Percentiles rank a stretch among this genome's conserved stretches.
These are phyloP conservation scores for Urocyon cinereoargenteus DNA, from an alignment of 2,797 vertebrate genomes.

Conservation along the genomic window DNA sequence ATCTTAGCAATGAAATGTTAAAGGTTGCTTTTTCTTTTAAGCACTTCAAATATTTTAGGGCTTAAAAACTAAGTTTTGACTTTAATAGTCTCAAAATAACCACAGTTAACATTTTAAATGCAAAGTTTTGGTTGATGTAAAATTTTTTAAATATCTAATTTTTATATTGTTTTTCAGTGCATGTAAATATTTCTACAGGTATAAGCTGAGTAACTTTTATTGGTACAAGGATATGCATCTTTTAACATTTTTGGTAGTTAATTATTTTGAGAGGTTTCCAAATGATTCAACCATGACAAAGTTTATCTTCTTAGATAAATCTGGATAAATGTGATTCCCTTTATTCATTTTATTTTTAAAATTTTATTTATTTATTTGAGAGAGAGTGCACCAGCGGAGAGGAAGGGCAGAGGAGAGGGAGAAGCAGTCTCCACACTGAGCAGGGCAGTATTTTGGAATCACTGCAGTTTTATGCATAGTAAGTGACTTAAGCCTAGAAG, in stretches of 20 bases:
- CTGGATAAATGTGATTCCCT: background rate
- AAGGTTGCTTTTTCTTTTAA: background rate
- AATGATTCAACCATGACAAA: background rate
- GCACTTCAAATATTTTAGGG: background rate
- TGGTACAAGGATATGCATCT: background rate
- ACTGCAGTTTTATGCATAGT: conserved; percentile 5
- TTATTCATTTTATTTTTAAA: background rate
- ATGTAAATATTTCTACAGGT: background rate
- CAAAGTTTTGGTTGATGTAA: conserved; percentile 16
- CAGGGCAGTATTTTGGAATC: background rate
- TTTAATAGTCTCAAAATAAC: conserved; percentile 18
- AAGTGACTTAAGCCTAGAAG: background rate
- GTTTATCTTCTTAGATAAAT: conserved; percentile 54
- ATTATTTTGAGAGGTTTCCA: conserved; percentile 55
- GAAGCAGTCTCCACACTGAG: too few relatives aligned
- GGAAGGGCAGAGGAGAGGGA: too few relatives aligned
- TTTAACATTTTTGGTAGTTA: conserved; percentile 36
- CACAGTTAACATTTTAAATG: conserved; percentile 28
- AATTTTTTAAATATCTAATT: conserved; percentile 20
- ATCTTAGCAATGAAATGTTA: conserved; percentile 42
- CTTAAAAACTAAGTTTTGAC: conserved; percentile 25
- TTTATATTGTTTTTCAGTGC: conserved; percentile 50
- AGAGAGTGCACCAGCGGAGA: too few relatives aligned
- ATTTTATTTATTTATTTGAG: too few relatives aligned
- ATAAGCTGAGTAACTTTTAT: conserved; percentile 40